Evolutionary conservation across 1,140 invertebrate species (phyloP).

Genomic region (Bombus waltoni): DNA sequence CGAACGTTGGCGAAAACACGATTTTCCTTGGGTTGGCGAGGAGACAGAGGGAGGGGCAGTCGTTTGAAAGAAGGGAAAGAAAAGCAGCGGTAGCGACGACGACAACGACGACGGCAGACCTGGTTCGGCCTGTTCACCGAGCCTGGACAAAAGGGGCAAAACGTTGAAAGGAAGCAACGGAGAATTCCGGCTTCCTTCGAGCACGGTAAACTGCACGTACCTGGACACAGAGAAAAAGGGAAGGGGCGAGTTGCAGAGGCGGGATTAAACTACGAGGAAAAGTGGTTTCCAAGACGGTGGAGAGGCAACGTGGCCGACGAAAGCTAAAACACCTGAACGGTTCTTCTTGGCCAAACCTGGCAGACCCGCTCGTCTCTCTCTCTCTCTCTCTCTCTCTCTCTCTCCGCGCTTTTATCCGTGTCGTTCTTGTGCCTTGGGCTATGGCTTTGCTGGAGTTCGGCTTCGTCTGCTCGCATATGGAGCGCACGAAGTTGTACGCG

Average conservation of each 20-base stretch:
- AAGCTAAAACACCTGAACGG: constrained; percentile 70
- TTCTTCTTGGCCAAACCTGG: constrained; percentile 17
- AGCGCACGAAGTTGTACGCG: neutral
- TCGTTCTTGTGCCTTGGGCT: constrained; percentile 43
- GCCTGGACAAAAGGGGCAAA: constrained; percentile 48
- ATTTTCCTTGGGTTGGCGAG: neutral
- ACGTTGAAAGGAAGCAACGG: constrained; percentile 47
- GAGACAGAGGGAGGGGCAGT: neutral
- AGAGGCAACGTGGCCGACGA: constrained; percentile 60
- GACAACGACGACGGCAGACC: neutral
- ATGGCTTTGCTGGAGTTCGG: neutral
- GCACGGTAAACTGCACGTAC: constrained; percentile 24
- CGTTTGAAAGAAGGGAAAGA: constrained; percentile 30
- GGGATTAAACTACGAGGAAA: constrained; percentile 73
- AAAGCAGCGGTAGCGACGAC: neutral
- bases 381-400: too few relatives aligned
- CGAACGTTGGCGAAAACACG: constrained; percentile 26
- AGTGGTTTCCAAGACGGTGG: constrained; percentile 74
- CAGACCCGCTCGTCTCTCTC: neutral
- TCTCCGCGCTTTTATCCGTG: constrained; percentile 34
- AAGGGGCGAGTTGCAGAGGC: neutral
- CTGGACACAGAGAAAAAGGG: neutral
- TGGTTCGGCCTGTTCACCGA: constrained; percentile 31
- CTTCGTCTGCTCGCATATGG: constrained; percentile 25
- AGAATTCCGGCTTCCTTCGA: constrained; percentile 31